phyloP scores from a whole-genome alignment of 2,113 vertebrate species.

The Hippolais icterina region DNA sequence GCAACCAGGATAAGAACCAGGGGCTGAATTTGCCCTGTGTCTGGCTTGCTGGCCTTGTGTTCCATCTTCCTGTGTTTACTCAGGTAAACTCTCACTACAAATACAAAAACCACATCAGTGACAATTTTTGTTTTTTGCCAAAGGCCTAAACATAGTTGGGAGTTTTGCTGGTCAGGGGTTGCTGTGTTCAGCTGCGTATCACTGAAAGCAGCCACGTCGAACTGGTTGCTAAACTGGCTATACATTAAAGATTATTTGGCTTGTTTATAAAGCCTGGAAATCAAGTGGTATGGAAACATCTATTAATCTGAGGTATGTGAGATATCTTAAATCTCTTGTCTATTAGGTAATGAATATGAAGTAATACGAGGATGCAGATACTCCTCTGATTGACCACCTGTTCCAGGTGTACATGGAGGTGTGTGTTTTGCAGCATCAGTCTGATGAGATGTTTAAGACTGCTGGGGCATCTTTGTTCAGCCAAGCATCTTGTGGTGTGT shows the following conservation, averaged over 20 bases:
- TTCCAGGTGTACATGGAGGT: accelerated
- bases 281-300: background rate
- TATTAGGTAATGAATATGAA: background rate
- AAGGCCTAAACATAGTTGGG: background rate
- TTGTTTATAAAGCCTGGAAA: background rate
- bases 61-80: background rate
- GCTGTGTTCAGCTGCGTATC: background rate
- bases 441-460: background rate
- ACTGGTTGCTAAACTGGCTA: background rate
- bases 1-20: background rate
- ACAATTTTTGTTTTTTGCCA: background rate
- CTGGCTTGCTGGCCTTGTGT: background rate
- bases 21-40: background rate
- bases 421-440: background rate
- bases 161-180: background rate
- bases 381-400: background rate
- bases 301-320: background rate
- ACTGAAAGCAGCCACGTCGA: background rate
- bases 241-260: background rate
- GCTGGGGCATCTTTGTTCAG: background rate
- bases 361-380: background rate
- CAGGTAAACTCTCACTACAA: background rate
- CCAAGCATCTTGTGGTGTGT: background rate
- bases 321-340: background rate
- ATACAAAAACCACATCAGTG: background rate